Conservation (phyloP, 1,140 invertebrate genomes). For the Agrypnia vestita region DNA sequence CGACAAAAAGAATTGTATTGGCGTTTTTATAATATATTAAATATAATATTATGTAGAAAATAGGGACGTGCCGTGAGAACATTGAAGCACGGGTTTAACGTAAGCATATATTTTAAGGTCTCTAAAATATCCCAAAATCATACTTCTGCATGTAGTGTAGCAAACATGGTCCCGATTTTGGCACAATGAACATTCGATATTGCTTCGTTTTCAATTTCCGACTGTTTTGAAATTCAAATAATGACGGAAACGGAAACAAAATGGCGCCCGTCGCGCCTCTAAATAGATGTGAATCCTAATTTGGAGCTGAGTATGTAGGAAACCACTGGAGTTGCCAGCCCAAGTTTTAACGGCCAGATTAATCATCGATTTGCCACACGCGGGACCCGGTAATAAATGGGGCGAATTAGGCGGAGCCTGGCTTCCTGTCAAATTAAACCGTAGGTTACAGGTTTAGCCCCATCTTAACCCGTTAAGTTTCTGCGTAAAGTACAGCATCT, state of each 20-base stretch:
- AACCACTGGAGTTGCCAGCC: conserved; percentile 19
- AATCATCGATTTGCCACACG: conserved; percentile 53
- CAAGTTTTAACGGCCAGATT: conserved; percentile 46
- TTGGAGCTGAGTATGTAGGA: background rate
- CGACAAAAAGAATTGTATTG: too few relatives aligned
- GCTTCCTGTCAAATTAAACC: conserved; percentile 49
- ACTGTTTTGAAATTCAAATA: background rate
- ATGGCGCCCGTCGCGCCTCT: conserved; percentile 21
- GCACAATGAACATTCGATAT: too few relatives aligned
- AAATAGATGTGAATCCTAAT: conserved; percentile 27
- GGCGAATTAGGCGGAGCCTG: conserved; percentile 31
- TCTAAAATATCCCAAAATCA: too few relatives aligned
- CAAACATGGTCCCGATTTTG: too few relatives aligned
- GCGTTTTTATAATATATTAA: too few relatives aligned
- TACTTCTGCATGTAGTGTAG: too few relatives aligned
- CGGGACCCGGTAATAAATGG: conserved; percentile 47
- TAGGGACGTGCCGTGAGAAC: too few relatives aligned
- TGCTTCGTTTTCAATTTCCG: too few relatives aligned
- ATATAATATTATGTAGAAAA: too few relatives aligned
- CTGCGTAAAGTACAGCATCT: too few relatives aligned
- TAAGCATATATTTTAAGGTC: too few relatives aligned
- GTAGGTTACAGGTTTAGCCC: conserved; percentile 22
- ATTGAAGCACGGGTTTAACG: too few relatives aligned
- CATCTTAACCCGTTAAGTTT: background rate
- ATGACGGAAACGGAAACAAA: conserved; percentile 11